phyloP scores from a whole-genome alignment of 2,113 vertebrate species.

The Alces alces region DNA sequence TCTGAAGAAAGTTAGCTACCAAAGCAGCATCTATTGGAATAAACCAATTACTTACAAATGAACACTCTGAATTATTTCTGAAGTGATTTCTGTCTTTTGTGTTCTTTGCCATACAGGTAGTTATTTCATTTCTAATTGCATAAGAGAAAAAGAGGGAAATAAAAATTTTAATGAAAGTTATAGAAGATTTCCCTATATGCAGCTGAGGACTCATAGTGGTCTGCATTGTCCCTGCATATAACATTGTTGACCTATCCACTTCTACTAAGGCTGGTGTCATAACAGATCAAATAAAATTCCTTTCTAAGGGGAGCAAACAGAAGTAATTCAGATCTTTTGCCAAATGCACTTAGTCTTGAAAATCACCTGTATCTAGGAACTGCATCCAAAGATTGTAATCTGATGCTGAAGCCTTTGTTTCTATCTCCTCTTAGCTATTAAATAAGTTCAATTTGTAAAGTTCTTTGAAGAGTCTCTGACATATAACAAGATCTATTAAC shows the following conservation, averaged over 20 bases:
- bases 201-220: background rate
- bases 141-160: background rate
- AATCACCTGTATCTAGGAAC: background rate
- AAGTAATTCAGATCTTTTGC: background rate
- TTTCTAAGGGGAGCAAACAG: background rate
- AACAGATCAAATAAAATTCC: background rate
- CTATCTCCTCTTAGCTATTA: background rate
- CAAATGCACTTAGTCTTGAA: background rate
- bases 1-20: background rate
- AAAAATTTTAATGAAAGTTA: background rate
- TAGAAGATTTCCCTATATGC: background rate
- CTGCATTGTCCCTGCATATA: background rate
- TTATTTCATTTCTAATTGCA: background rate
- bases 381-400: background rate
- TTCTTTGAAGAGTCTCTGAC: background rate
- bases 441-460: background rate
- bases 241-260: background rate
- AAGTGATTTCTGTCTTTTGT: conserved; percentile 12
- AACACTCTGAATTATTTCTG: background rate
- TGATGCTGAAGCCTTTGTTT: background rate
- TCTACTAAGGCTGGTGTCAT: background rate
- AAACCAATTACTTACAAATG: background rate
- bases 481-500: background rate
- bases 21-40: background rate
- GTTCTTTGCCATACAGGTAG: background rate